Base-by-base conservation (phyloP, 2,888 invertebrate species). In the Petrolisthes cinctipes region DNA sequence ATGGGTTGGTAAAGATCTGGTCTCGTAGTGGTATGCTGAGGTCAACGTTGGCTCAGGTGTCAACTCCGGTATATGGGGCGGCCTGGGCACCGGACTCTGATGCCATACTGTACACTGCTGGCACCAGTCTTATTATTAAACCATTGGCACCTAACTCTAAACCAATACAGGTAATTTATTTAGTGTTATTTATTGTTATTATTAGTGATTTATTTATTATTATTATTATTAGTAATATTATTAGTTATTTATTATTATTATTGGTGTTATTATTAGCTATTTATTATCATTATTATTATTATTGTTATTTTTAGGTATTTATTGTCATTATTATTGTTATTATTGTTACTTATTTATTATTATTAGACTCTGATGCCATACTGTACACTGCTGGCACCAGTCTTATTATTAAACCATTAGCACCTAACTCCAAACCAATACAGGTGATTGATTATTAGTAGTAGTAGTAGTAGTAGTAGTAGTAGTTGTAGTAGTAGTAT, bases 1-100 rank as follows among this genome's bases (percentile, higher is more conserved):
- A 99, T 93, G 99, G 99, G 2, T 95, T 95, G 86, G 95, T 99
- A 3, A 99, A 99, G 94, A 96, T 99, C 89, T 99, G 99, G 99
- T 99, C 99, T 0, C 94, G 98, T 79, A 97, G 97, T 92, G 99
- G 99, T 17, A 96, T 98, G 94, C 94, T 99, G 17, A 81, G 99
- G 2, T 98, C 98, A 0, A 96, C 96, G 0, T 95, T 98, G 1
- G 95, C 97, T 78, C 96, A 97, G 91, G 96, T 96, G 86, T 96
- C 96, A 92, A 94, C 95, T 84, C 96, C 98, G 0, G 95, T 98
- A 87, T 96, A 97, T 92, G 95, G 95, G 85, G 96, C 97, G 4
- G 95, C 96, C 73, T 99, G 98, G 95, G 93, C 94, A 51, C 94
- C 94, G 20, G 94, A 94, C 92, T 94, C 94, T 2, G 94, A 93